These are phyloP conservation scores for Eupeodes latifasciatus DNA, from an alignment of 2,888 invertebrate species.

Conservation along the genomic window DNA sequence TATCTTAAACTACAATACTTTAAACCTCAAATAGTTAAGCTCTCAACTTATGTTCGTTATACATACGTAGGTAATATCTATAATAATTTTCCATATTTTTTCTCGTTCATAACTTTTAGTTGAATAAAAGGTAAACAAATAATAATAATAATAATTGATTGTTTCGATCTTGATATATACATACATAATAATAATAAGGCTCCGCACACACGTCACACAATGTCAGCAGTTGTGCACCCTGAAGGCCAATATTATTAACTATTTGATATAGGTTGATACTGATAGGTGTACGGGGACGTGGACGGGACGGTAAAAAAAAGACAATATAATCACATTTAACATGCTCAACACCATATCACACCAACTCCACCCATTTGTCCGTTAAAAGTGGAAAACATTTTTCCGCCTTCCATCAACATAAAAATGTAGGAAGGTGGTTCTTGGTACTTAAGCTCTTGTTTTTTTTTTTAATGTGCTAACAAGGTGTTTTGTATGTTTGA, in stretches of 20 bases:
- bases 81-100: constrained; percentile 60
- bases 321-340: constrained; percentile 33
- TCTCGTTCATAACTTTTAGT: constrained; percentile 39
- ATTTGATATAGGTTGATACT: background rate
- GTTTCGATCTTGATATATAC: constrained; percentile 69
- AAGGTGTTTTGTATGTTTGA: constrained; percentile 38
- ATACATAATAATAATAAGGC: background rate
- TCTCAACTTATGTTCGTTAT: background rate
- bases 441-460: background rate
- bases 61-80: background rate
- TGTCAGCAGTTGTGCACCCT: background rate
- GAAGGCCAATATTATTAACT: constrained; percentile 21
- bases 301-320: background rate
- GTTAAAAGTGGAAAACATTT: constrained; percentile 30
- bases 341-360: background rate
- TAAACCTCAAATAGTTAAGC: background rate
- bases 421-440: background rate
- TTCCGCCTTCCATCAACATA: constrained; percentile 26
- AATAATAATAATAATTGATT: constrained; percentile 63
- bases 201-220: background rate
- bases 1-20: background rate
- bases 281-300: no score
- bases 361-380: constrained; percentile 11
- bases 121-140: constrained; percentile 21
- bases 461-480: constrained; percentile 15